Evolutionary conservation across 35 echinoderm and acorn worm species (phyloP).

Genomic region (Acanthaster planci): DNA sequence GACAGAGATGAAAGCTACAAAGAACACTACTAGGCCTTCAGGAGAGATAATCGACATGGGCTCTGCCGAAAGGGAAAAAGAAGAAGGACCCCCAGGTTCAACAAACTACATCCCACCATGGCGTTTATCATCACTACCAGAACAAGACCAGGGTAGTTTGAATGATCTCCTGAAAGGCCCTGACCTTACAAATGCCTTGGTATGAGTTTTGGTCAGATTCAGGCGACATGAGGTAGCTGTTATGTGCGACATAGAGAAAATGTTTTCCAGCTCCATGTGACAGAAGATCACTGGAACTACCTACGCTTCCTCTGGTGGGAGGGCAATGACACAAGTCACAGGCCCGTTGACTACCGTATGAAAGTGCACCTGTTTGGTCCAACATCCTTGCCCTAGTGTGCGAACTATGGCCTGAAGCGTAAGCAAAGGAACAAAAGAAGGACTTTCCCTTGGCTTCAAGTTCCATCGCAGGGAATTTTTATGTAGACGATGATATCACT

Average conservation of each 20-base stretch:
- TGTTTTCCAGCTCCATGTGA: slow-evolving; percentile 67
- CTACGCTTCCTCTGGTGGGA: slow-evolving; percentile 76
- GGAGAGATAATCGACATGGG: slow-evolving; percentile 35
- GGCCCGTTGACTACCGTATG: slow-evolving; percentile 40
- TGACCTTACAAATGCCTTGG: slow-evolving; percentile 67
- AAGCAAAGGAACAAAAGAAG: slow-evolving; percentile 35
- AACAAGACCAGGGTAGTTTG: slow-evolving; percentile 69
- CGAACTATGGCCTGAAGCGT: slow-evolving; percentile 76
- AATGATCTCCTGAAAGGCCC: slow-evolving; percentile 61
- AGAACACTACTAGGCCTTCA: slow-evolving; percentile 45
- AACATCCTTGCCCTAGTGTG: slow-evolving; percentile 65
- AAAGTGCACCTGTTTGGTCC: slow-evolving; percentile 70
- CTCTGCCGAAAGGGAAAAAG: slow-evolving; percentile 39
- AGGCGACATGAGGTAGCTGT: slow-evolving; percentile 58
- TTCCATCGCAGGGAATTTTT: slow-evolving; percentile 64
- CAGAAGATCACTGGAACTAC: slow-evolving; percentile 62
- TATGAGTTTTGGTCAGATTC: slow-evolving; percentile 62
- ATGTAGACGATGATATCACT: slow-evolving; percentile 78
- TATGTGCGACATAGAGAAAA: slow-evolving; percentile 65
- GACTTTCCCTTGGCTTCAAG: slow-evolving; percentile 42
- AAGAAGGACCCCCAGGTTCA: background rate
- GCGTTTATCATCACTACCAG: slow-evolving; percentile 65
- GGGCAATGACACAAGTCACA: slow-evolving; percentile 31
- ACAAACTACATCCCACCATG: slow-evolving; percentile 71
- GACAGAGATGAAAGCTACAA: background rate